Base-by-base conservation (phyloP, 2,888 invertebrate genomes). In the Drosophila neoperkinsi region DNA sequence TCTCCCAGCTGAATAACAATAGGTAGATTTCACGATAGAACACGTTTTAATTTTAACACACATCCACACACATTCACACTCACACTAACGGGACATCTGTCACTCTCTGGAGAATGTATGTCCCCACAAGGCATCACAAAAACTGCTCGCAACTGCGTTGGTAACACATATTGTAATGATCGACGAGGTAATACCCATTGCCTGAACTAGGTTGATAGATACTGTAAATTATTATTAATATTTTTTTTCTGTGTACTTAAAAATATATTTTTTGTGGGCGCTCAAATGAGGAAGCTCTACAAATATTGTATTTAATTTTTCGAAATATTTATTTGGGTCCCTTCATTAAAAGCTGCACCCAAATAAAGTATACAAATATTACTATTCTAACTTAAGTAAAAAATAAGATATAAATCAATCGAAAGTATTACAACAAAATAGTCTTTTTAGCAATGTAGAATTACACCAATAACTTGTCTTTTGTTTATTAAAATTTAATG, bases 1-100 rank as follows among this genome's bases (percentile, higher is more conserved):
- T 67, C 56, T 31, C 21, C 50, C 59, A 65, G 67, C 76, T 67
- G 75, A 77, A 79, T 84, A 80, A 71, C 75, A 79, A 77, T 67
- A 73, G 84, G 69, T 75, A 91, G 91, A 92, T 92, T 90, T 83
- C 71, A 77, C 84, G 92, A 92, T 92, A 92, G 90, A 90, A 90
- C 92, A 92, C 92, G 92, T 91, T 92, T 90, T 90, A 91, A 92
- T 91, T 90, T 91, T 80, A 79, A 64, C 74, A 71, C 79, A 73
- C 74, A 71, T 63, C 63, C 60, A 38, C 64, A 58, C 61, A 61
- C 65, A 59, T 9, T 61, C 66, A 66, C 63, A 57, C 25, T 61
- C 56, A 66, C 64, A 60, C 31, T 16, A 21, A 38, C 61, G 55
- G 46, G 34, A 50, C 60, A 77, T 70, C 62, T 63, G 53, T 77